Conservation (phyloP, 1,140 invertebrate species). For the Antheraea pernyi region DNA sequence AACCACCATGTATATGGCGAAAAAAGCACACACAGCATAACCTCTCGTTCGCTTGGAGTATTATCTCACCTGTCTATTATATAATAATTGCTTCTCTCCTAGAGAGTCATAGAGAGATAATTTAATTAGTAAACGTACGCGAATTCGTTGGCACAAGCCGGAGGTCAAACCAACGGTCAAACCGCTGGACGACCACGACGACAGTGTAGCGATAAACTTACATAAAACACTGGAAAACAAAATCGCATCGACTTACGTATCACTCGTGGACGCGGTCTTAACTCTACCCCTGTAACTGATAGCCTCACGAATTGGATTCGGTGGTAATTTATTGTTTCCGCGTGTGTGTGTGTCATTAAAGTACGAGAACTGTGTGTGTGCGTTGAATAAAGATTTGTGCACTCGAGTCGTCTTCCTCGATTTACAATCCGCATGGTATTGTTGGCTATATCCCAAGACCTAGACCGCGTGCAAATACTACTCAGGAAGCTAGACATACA, state of each 20-base stretch:
- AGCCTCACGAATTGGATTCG: constrained; percentile 29
- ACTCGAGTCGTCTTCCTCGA: not conserved
- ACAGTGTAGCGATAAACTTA: too few species aligned
- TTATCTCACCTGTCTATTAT: too few species aligned
- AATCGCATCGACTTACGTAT: not conserved
- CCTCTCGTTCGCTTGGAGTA: too few species aligned
- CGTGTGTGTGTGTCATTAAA: constrained; percentile 26
- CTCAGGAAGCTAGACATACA: constrained; percentile 2
- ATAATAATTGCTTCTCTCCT: too few species aligned
- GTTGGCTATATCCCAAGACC: not conserved
- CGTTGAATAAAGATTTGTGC: constrained; percentile 9
- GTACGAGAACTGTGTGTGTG: constrained; percentile 2
- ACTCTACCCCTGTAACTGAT: constrained; percentile 28
- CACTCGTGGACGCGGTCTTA: constrained; percentile 1
- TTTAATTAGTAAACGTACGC: too few species aligned
- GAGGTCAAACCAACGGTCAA: too few species aligned
- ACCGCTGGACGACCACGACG: too few species aligned
- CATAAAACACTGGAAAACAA: not conserved
- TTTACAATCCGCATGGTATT: not conserved
- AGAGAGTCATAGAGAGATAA: too few species aligned
- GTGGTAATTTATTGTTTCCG: constrained; percentile 19
- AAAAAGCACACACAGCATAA: too few species aligned
- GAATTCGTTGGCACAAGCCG: too few species aligned
- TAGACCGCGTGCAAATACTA: not conserved
- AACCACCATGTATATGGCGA: too few species aligned